These are phyloP conservation scores for Clusia tigrina DNA, from an alignment of 2,888 invertebrate genomes.

Conservation along the genomic window DNA sequence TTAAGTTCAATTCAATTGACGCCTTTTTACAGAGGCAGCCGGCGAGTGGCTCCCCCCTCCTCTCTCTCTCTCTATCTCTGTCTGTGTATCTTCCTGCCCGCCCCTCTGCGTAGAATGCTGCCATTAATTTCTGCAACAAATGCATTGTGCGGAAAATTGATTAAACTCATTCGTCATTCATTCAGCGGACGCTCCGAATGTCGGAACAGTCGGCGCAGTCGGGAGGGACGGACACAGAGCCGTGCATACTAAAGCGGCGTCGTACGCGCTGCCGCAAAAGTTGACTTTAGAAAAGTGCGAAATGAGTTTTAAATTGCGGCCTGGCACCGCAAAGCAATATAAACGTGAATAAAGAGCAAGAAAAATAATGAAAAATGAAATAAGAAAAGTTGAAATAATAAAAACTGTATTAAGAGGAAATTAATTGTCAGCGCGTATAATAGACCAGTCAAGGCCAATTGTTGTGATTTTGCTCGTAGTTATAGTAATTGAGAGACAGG, in stretches of 20 bases:
- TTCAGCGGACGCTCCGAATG: background rate
- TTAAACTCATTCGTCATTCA: conserved; percentile 51
- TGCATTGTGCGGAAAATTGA: conserved; percentile 43
- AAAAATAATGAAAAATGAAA: too few species aligned
- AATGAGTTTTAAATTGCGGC: conserved; percentile 9
- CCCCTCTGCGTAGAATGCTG: background rate
- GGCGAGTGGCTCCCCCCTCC: conserved; percentile 6
- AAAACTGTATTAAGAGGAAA: conserved; percentile 34
- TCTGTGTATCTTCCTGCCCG: background rate
- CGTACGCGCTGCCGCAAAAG: conserved; percentile 4
- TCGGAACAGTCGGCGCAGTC: conserved; percentile 21
- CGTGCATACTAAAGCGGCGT: conserved; percentile 13
- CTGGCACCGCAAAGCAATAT: too few species aligned
- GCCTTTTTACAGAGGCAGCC: conserved; percentile 18
- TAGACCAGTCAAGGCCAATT: conserved; percentile 8
- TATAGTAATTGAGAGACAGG: background rate
- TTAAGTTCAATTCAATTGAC: conserved; percentile 50
- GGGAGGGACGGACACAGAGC: background rate
- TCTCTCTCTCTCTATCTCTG: too few species aligned
- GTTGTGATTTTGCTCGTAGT: background rate
- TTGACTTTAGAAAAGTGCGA: conserved; percentile 3
- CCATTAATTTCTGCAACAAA: conserved; percentile 14
- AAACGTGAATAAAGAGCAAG: too few species aligned
- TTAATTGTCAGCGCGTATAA: conserved; percentile 36
- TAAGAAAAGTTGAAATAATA: background rate